Conservation (phyloP, 1,140 invertebrate genomes). For the Ptiloglossa arizonensis region DNA sequence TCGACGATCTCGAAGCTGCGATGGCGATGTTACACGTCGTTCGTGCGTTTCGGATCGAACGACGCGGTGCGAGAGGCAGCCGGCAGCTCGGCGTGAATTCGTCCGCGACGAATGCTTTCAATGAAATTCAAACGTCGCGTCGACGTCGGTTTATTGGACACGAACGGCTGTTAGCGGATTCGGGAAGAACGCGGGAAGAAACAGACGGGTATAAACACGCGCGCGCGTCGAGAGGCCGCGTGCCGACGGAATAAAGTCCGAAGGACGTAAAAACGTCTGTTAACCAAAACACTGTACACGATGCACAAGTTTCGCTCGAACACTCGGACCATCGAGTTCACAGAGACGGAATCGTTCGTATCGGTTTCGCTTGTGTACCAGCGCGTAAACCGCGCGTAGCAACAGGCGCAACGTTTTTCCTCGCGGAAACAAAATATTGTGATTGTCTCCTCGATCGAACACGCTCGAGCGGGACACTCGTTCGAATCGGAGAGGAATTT, state of each 20-base stretch:
- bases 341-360: too few species aligned
- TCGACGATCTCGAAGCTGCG: too few species aligned
- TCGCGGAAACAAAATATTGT: not conserved
- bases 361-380: conserved; percentile 21
- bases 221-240: not conserved
- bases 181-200: conserved; percentile 14
- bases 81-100: too few species aligned
- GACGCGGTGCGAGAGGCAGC: too few species aligned
- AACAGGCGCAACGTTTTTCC: not conserved
- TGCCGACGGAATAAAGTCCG: conserved; percentile 26
- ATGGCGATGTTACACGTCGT: too few species aligned
- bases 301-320: conserved; percentile 41
- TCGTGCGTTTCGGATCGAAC: too few species aligned
- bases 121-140: not conserved
- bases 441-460: not conserved
- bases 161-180: not conserved
- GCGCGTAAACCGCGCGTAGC: not conserved
- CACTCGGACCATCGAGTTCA: conserved; percentile 7
- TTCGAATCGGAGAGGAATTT: not conserved
- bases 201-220: conserved; percentile 50
- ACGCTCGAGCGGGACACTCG: too few species aligned
- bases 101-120: not conserved
- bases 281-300: conserved; percentile 39
- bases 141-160: not conserved
- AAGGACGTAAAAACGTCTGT: conserved; percentile 58